Evolutionary conservation across 2,113 vertebrate species (phyloP).

Genomic region (Cryptomyrus ogoouensis): DNA sequence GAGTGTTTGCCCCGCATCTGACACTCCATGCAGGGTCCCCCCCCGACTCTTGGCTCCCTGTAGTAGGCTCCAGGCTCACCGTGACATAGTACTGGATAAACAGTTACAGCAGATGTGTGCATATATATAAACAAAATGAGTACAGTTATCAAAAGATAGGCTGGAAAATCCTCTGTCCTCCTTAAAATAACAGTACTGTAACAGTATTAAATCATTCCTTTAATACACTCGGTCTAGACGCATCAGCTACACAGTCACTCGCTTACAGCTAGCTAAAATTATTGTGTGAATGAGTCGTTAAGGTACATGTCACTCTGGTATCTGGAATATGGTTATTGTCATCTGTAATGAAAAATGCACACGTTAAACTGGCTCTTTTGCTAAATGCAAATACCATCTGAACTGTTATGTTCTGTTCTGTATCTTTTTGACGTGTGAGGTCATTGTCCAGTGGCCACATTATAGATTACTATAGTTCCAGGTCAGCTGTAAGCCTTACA

Average conservation of each 20-base stretch:
- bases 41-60: background rate
- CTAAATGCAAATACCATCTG: background rate
- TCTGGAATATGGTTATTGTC: background rate
- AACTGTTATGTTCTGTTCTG: background rate
- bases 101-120: background rate
- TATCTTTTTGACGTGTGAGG: background rate
- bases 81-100: background rate
- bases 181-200: background rate
- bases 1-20: background rate
- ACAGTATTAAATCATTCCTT: background rate
- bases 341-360: background rate
- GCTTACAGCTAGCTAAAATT: background rate
- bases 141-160: background rate
- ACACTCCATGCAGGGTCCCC: background rate
- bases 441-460: background rate
- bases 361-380: background rate
- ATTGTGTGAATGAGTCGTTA: background rate
- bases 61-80: background rate
- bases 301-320: background rate
- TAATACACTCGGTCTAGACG: background rate
- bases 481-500: background rate
- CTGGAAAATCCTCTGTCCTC: background rate
- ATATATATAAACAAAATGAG: background rate
- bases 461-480: background rate
- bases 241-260: background rate